Evolutionary conservation across 2,888 invertebrate species (phyloP), one percentile per base, ranked within the genome.

Genomic region (Tetheella fluctuosa): DNA sequence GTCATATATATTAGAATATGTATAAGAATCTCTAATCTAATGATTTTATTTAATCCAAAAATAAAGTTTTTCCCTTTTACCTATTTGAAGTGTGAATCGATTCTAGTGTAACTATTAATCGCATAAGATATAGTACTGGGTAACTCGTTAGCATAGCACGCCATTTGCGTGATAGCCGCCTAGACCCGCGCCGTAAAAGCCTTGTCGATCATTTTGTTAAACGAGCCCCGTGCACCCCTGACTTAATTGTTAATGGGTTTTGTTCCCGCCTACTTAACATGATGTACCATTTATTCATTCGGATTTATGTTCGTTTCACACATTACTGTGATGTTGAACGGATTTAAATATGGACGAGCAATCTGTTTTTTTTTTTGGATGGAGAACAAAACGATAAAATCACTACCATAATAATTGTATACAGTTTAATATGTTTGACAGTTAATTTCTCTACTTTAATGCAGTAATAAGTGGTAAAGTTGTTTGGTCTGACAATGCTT

Each of bases 101-200:
- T 56, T 55, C 30, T 65, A 20, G 69, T 71, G 73, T 71, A 63
- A 69, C 63, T 68, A 71, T 69, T 70, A 73, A 63, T 69, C 52
- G 64, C 64, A 65, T 63, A 56, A 59, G 15, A n/a, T 37, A 30
- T 6, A 59, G 59, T 70, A 55, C 63, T 62, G 66, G 54, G 61
- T n/a, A 70, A 70, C 65, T 71, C 64, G 71, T 76, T 76, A 74
- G 57, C 30, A 52, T 1, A 30, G 62, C 74, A 69, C 66, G 71
- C 72, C 42, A 67, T 59, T 52, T 58, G 60, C 68, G 65, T 67
- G 71, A 65, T 64, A 66, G 63, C 39, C 30, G 57, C 23, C 48
- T 58, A 59, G 56, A 52, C 30, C 52, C 59, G 53, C 63, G 54
- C 63, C 57, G 63, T 62, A 60, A 70, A 68, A 67, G 60, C 58